Evolutionary conservation across 2,888 invertebrate species (phyloP).

Genomic region (Caenorhabditis afra): DNA sequence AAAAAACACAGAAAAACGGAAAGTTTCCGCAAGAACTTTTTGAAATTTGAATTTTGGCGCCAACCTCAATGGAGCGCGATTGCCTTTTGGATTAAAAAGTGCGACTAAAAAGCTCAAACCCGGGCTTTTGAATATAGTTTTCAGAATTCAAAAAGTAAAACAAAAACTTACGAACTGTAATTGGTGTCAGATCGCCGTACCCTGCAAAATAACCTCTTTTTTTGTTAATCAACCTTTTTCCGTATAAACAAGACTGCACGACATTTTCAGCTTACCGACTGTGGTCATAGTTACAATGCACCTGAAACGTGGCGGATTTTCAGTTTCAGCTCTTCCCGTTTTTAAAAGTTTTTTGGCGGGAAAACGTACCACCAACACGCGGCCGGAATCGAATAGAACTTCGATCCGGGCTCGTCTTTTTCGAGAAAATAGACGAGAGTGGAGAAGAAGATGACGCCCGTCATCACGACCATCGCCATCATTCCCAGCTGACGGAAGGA

Average conservation of each 20-base stretch:
- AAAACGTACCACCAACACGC: constrained; percentile 75
- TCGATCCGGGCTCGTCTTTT: constrained; percentile 75
- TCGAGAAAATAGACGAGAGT: constrained; percentile 78
- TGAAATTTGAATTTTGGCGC: too few species aligned
- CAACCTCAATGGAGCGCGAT: too few species aligned
- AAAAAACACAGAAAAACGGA: too few species aligned
- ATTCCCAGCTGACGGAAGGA: constrained; percentile 76
- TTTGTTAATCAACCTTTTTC: background rate
- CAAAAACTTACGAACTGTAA: constrained; percentile 72
- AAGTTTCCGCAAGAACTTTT: too few species aligned
- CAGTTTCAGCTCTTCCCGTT: background rate
- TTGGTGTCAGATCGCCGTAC: constrained; percentile 75
- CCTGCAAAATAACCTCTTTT: constrained; percentile 50
- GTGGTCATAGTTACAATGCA: constrained; percentile 78
- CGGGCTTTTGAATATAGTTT: too few species aligned
- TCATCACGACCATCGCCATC: constrained; percentile 79
- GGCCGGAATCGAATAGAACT: constrained; percentile 76
- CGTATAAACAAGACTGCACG: background rate
- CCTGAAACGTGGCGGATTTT: constrained; percentile 44
- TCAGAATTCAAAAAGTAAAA: background rate
- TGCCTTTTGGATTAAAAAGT: too few species aligned
- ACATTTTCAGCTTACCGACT: constrained; percentile 61
- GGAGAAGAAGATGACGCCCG: constrained; percentile 78
- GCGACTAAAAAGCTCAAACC: too few species aligned
- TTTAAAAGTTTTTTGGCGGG: too few species aligned